Percentiles rank a stretch among this genome's conserved stretches.
These are phyloP conservation scores for Teleogryllus occipitalis DNA, from an alignment of 1,140 invertebrate species.

Conservation along the genomic window DNA sequence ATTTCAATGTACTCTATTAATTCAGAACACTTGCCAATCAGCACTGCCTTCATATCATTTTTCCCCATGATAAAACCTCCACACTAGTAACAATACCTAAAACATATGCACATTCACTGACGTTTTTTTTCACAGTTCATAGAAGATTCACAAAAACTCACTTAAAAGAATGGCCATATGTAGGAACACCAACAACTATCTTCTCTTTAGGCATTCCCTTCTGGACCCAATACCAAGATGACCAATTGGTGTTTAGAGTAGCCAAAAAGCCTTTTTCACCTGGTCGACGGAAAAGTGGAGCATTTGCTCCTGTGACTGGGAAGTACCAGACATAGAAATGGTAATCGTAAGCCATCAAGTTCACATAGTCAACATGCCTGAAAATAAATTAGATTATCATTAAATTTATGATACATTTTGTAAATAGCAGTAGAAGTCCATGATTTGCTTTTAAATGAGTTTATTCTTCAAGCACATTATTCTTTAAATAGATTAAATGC, in stretches of 20 bases:
- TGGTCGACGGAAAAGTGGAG: conserved; percentile 57
- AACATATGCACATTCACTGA: no score
- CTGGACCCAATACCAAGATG: conserved; percentile 67
- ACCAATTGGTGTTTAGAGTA: conserved; percentile 75
- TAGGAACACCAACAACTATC: conserved; percentile 80
- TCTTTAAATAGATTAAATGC: no score
- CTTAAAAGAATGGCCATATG: conserved; percentile 78
- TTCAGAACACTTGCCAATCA: no score
- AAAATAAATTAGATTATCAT: conserved; percentile 28
- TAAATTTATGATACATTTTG: neutral
- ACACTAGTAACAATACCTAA: no score
- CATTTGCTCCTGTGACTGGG: conserved; percentile 74
- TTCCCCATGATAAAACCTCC: no score
- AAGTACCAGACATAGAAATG: conserved; percentile 67
- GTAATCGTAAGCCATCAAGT: conserved; percentile 85
- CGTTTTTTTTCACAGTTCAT: no score
- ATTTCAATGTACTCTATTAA: no score
- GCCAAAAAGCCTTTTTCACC: conserved; percentile 55
- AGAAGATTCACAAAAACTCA: conserved; percentile 31
- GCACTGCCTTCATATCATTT: no score
- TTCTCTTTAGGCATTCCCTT: conserved; percentile 75
- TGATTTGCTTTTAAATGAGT: no score
- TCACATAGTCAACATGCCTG: conserved; percentile 72
- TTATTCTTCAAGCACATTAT: no score
- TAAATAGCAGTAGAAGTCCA: no score